Evolutionary conservation across 2,797 vertebrate genomes (phyloP).

Genomic region (Hylomyscus alleni): DNA sequence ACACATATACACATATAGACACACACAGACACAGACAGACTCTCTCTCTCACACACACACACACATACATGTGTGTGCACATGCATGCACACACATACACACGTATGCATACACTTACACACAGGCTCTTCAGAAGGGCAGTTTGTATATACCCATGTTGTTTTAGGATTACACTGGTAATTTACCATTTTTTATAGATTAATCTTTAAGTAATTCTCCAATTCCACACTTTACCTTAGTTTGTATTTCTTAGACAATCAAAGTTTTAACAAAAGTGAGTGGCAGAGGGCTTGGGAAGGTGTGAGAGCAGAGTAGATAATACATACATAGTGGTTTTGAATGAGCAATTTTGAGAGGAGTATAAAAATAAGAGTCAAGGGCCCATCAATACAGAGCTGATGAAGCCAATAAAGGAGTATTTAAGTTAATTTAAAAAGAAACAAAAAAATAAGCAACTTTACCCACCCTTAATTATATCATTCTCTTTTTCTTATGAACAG

Average conservation of each 20-base stretch:
- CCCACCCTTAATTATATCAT: neutral
- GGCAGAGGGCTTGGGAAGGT: neutral
- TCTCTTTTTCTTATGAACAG: neutral
- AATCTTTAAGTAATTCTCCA: neutral
- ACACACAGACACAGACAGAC: neutral
- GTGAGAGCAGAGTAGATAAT: neutral
- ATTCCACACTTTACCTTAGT: neutral
- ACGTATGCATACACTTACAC: neutral
- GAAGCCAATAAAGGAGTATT: neutral
- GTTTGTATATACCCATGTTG: neutral
- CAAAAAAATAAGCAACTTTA: neutral
- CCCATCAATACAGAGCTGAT: neutral
- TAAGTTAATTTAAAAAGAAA: constrained; percentile 29
- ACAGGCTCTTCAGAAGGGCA: neutral
- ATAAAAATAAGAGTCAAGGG: neutral
- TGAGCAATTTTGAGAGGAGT: neutral
- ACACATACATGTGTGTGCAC: too few species aligned
- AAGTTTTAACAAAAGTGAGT: neutral
- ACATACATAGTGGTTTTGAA: neutral
- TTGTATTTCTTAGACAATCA: neutral
- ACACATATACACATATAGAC: neutral
- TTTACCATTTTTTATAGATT: neutral
- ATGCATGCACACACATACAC: neutral
- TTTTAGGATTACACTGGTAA: neutral
- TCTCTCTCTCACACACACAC: neutral